Conservation (phyloP, 2,797 vertebrate genomes). For the Tapirus indicus region DNA sequence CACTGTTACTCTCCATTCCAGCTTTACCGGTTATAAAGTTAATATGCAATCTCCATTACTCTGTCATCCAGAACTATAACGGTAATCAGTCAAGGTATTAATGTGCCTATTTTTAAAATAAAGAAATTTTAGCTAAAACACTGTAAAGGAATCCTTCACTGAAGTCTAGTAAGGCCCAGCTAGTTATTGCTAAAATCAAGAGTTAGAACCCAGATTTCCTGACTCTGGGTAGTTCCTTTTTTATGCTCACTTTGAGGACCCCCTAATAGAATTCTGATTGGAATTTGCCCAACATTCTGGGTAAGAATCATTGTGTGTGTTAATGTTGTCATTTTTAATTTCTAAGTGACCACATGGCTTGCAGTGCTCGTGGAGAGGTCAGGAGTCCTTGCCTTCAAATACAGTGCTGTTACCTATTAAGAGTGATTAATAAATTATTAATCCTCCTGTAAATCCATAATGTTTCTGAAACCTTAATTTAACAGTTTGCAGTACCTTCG, state of each 20-base stretch:
- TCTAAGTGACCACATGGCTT: not conserved
- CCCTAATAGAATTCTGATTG: not conserved
- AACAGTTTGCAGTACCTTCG: not conserved
- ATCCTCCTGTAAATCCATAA: not conserved
- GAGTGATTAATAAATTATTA: not conserved
- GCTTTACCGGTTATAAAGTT: not conserved
- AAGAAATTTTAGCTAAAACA: not conserved
- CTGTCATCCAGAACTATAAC: not conserved
- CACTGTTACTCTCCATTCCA: not conserved
- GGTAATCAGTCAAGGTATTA: not conserved
- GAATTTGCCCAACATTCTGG: not conserved
- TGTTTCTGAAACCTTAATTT: not conserved
- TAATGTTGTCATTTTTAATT: not conserved
- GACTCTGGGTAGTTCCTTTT: not conserved
- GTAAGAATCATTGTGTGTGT: not conserved
- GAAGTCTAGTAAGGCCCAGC: not conserved
- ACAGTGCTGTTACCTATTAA: not conserved
- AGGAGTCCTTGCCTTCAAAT: not conserved
- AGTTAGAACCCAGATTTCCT: constrained; percentile 1
- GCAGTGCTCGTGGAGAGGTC: not conserved
- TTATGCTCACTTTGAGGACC: not conserved
- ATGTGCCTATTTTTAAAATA: not conserved
- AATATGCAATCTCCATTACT: not conserved
- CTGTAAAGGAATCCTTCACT: not conserved
- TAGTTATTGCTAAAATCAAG: not conserved